Percentiles rank a stretch among this genome's conserved stretches.
phyloP scores from a whole-genome alignment of 2,797 vertebrate species.

The Trachurus trachurus region DNA sequence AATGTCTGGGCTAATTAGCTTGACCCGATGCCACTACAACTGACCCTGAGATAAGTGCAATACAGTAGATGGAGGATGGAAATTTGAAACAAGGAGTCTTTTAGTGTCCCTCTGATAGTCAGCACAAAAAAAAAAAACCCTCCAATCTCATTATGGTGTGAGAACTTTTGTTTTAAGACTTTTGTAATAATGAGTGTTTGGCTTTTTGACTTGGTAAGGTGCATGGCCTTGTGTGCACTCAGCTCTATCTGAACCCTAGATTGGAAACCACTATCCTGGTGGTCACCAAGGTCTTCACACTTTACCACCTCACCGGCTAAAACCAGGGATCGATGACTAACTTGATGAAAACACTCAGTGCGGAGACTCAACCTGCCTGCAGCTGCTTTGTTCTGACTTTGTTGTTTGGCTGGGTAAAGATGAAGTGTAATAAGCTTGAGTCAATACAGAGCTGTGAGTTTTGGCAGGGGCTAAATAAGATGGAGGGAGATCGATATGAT shows the following conservation, averaged over 20 bases:
- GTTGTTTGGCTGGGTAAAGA: slow-evolving; percentile 52
- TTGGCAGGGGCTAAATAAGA: slow-evolving; percentile 82
- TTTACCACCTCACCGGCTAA: not conserved
- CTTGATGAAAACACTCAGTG: slow-evolving; percentile 56
- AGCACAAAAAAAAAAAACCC: no score
- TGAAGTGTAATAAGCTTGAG: slow-evolving; percentile 72
- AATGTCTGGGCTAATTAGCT: not conserved
- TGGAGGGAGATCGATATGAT: slow-evolving; percentile 72
- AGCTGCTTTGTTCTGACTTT: slow-evolving; percentile 50
- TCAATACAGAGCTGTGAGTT: slow-evolving; percentile 77
- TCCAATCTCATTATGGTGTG: no score
- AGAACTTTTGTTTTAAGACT: not conserved
- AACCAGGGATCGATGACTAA: slow-evolving; percentile 26
- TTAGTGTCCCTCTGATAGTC: no score
- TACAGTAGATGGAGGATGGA: no score
- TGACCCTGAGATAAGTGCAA: no score
- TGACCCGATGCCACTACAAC: not conserved
- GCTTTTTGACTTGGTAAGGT: not conserved
- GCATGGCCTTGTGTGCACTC: not conserved
- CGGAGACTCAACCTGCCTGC: slow-evolving; percentile 29
- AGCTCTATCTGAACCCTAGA: not conserved
- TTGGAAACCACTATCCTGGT: not conserved
- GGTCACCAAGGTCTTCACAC: not conserved
- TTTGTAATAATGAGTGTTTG: no score
- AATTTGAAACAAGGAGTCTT: no score